Evolutionary conservation across 2,797 vertebrate species (phyloP).

Genomic region (Danio tinwini): DNA sequence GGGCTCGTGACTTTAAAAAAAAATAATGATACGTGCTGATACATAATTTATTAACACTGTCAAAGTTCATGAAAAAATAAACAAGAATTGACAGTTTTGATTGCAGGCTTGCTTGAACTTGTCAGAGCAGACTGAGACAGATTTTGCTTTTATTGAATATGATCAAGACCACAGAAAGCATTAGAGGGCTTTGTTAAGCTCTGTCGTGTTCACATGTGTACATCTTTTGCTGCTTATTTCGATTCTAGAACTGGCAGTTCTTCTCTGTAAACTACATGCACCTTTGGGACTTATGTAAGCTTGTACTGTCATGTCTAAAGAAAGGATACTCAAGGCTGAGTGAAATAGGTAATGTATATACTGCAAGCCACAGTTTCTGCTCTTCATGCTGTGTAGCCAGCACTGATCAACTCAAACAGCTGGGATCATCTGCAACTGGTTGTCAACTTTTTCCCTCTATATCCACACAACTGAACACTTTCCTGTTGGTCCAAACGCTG

Average conservation of each 20-base stretch:
- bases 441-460: not conserved
- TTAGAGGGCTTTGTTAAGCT: not conserved
- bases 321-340: not conserved
- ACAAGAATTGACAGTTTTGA: no score
- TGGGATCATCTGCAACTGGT: constrained; percentile 2
- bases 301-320: not conserved
- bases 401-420: constrained; percentile 18
- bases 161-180: not conserved
- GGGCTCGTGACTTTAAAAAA: no score
- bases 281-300: not conserved
- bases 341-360: not conserved
- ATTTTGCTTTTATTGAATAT: not conserved
- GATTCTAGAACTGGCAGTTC: not conserved
- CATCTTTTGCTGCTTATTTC: not conserved
- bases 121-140: not conserved
- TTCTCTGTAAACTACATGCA: not conserved
- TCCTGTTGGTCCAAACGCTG: not conserved
- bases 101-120: not conserved
- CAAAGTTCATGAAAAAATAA: no score
- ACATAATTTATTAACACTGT: no score
- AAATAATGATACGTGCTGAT: no score
- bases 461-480: not conserved
- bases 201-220: not conserved
- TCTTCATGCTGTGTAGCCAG: not conserved
- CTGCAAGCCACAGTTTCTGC: not conserved